Evolutionary conservation across 2,113 vertebrate species (phyloP).

Genomic region (Arizona elegans): DNA sequence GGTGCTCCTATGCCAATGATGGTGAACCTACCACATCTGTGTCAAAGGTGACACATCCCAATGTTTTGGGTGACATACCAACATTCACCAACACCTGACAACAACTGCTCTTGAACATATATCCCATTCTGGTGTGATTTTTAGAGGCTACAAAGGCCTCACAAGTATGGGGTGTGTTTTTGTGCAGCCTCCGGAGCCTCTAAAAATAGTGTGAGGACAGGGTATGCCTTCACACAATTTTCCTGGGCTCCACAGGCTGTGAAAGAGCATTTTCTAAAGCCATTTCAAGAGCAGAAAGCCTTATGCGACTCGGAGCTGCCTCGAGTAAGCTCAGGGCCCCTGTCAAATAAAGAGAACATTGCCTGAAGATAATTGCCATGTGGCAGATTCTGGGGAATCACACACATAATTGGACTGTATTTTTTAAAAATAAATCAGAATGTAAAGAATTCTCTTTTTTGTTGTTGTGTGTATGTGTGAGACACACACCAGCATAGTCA

Average conservation of each 20-base stretch:
- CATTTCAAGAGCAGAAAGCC: neutral
- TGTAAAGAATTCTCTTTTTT: neutral
- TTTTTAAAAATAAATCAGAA: neutral
- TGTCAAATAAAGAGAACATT: neutral
- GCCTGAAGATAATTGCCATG: neutral
- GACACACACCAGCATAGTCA: neutral
- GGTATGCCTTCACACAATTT: neutral
- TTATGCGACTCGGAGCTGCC: neutral
- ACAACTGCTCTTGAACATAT: neutral
- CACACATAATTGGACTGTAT: neutral
- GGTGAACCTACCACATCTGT: neutral
- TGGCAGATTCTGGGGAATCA: neutral
- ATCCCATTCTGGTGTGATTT: neutral
- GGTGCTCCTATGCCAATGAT: neutral
- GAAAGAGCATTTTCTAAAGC: neutral
- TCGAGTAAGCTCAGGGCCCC: neutral
- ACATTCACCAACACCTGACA: neutral
- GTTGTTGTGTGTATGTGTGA: neutral
- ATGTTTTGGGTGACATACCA: neutral
- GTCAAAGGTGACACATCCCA: neutral
- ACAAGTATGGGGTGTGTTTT: neutral
- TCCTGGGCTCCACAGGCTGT: neutral
- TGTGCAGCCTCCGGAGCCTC: neutral
- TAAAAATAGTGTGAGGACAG: neutral
- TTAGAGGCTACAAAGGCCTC: neutral